Evolutionary conservation across 1,140 invertebrate genomes (phyloP).

Genomic region (Diorhabda sublineata): DNA sequence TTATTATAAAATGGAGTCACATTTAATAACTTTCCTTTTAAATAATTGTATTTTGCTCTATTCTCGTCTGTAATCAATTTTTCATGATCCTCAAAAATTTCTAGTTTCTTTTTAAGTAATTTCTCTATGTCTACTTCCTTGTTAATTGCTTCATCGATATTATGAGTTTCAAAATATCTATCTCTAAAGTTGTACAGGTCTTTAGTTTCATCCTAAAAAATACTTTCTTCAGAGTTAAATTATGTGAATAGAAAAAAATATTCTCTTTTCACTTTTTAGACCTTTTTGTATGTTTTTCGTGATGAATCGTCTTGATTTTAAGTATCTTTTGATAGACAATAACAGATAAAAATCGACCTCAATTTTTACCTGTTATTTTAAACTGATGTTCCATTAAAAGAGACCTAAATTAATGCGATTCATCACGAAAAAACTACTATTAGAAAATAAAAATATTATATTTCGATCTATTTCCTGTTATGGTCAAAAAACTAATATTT

Average conservation of each 20-base stretch:
- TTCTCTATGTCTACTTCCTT: constrained; percentile 64
- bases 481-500: no score
- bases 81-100: constrained; percentile 64
- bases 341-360: no score
- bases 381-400: no score
- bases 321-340: no score
- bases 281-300: no score
- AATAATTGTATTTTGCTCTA: constrained; percentile 66
- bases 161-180: constrained; percentile 70
- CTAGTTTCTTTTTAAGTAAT: constrained; percentile 60
- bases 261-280: no score
- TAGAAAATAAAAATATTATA: no score
- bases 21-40: constrained; percentile 75
- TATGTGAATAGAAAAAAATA: not conserved
- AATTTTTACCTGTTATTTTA: no score
- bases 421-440: no score
- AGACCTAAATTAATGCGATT: no score
- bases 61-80: constrained; percentile 49
- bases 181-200: constrained; percentile 26
- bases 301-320: no score
- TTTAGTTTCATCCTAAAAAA: constrained; percentile 28
- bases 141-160: constrained; percentile 62
- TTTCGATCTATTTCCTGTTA: no score
- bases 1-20: constrained; percentile 64
- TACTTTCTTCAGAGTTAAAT: not conserved